A percentile compares a stretch with the other conserved stretches of the same genome.
phyloP scores from a whole-genome alignment of 2,113 vertebrate genomes.

The Corapipo altera region DNA sequence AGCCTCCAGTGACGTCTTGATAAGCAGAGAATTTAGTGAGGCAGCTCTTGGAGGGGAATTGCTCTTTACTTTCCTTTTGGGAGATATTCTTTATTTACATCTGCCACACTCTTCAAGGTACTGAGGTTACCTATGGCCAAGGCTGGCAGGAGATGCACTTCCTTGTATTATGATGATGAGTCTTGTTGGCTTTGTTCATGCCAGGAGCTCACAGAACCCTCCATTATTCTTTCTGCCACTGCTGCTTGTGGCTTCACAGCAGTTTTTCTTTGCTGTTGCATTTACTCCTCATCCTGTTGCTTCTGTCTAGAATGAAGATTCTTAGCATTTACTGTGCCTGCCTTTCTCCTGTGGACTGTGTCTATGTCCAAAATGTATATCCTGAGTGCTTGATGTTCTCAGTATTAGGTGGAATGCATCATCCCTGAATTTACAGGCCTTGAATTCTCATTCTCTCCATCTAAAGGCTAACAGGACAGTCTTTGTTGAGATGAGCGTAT shows the following conservation, averaged over 20 bases:
- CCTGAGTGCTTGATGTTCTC: neutral
- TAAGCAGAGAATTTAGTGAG: neutral
- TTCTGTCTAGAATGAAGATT: neutral
- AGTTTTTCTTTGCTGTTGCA: neutral
- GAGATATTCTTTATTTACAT: neutral
- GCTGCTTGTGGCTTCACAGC: neutral
- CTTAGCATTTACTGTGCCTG: neutral
- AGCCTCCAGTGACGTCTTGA: neutral
- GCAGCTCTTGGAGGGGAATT: neutral
- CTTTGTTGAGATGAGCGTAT: neutral
- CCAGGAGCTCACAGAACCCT: neutral
- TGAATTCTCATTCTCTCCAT: neutral
- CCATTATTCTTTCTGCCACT: neutral
- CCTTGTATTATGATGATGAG: neutral
- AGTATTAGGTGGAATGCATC: neutral
- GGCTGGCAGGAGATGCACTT: neutral
- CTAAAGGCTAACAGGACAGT: neutral
- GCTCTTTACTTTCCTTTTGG: neutral
- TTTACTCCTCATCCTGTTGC: neutral
- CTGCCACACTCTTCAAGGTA: neutral
- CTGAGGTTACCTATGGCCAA: fast-evolving
- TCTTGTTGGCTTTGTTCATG: neutral
- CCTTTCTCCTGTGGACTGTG: neutral
- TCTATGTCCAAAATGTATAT: neutral
- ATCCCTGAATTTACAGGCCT: neutral